These are phyloP conservation scores for Lacerta agilis DNA, from an alignment of 2,797 vertebrate genomes.

Conservation along the genomic window DNA sequence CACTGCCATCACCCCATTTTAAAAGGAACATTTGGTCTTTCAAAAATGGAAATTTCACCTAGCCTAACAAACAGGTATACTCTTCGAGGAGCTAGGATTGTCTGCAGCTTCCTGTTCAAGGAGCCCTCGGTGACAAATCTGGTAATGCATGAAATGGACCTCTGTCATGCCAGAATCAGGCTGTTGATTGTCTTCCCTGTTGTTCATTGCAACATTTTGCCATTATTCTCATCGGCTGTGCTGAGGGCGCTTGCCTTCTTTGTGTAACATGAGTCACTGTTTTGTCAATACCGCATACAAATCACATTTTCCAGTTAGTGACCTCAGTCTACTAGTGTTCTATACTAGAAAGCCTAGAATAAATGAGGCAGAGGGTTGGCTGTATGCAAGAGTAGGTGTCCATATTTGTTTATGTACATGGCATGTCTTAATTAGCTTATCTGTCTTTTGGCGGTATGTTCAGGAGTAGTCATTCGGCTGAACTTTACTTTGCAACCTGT, in stretches of 20 bases:
- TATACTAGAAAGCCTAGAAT: neutral
- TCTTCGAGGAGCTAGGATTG: neutral
- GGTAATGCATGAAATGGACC: neutral
- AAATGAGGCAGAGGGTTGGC: neutral
- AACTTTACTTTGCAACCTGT: conserved; percentile 73
- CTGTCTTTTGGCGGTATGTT: conserved; percentile 59
- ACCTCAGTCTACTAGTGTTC: neutral
- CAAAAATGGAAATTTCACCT: neutral
- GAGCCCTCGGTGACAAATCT: neutral
- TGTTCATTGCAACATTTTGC: neutral
- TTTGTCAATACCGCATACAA: neutral
- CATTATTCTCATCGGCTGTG: neutral
- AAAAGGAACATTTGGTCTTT: neutral
- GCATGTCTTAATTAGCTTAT: conserved; percentile 58
- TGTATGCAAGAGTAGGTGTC: neutral
- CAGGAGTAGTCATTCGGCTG: conserved; percentile 67
- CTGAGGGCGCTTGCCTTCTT: neutral
- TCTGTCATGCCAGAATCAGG: neutral
- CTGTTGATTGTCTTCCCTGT: neutral
- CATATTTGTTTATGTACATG: conserved; percentile 41
- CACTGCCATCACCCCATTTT: neutral
- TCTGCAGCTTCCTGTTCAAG: neutral
- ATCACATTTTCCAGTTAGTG: conserved; percentile 9
- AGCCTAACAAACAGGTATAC: neutral
- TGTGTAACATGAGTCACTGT: neutral